phyloP scores from a whole-genome alignment of 2,797 vertebrate species.

The Saxicola maurus region DNA sequence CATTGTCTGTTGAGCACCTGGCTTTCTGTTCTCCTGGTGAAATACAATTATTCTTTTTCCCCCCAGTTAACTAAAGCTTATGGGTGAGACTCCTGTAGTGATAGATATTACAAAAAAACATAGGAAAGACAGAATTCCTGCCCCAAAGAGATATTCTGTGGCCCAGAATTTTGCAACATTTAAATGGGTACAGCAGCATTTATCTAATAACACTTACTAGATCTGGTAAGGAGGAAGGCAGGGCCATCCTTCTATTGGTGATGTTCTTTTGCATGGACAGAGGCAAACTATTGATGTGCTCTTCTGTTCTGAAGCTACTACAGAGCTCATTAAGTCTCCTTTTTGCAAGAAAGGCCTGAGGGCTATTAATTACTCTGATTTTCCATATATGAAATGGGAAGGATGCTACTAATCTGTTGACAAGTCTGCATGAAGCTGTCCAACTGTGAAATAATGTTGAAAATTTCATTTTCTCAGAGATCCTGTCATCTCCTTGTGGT shows the following conservation, averaged over 20 bases:
- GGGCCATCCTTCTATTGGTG: background rate
- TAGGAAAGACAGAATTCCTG: background rate
- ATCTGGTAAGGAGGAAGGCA: background rate
- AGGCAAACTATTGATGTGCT: background rate
- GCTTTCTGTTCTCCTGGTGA: background rate
- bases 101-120: background rate
- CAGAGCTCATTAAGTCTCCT: slow-evolving; percentile 44
- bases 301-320: background rate
- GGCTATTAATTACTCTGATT: slow-evolving; percentile 53
- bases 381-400: slow-evolving; percentile 20
- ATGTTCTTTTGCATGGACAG: background rate
- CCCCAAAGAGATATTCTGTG: background rate
- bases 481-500: slow-evolving; percentile 10
- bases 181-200: background rate
- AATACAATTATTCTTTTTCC: background rate
- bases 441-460: slow-evolving; percentile 53
- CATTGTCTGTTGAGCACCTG: background rate
- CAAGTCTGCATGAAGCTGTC: slow-evolving; percentile 41
- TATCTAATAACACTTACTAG: background rate
- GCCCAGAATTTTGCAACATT: background rate
- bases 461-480: slow-evolving; percentile 53
- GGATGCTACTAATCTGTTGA: slow-evolving; percentile 51
- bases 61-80: background rate
- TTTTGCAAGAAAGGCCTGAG: slow-evolving; percentile 17
- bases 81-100: background rate